These are phyloP conservation scores for Trichechus manatus DNA, from an alignment of 2,113 vertebrate genomes.

Conservation along the genomic window DNA sequence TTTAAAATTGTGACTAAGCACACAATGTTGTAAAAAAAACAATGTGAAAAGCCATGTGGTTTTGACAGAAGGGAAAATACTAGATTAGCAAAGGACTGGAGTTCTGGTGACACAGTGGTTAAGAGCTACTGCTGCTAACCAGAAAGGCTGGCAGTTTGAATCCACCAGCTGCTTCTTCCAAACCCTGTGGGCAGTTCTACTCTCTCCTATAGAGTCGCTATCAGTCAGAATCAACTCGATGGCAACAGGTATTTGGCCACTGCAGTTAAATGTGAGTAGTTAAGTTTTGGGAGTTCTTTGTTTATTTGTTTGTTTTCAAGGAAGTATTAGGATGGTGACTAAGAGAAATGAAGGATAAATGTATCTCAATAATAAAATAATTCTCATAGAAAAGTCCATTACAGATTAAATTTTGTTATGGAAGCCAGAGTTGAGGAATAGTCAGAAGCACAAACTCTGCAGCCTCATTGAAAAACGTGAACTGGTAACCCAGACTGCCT, in stretches of 20 bases:
- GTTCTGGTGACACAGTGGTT: no score
- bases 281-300: not conserved
- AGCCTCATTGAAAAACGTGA: not conserved
- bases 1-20: not conserved
- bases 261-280: not conserved
- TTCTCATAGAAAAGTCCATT: not conserved
- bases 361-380: not conserved
- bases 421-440: accelerated
- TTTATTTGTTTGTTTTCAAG: not conserved
- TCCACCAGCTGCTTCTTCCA: no score
- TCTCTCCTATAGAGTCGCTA: no score
- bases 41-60: not conserved
- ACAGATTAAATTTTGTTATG: not conserved
- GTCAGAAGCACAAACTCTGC: not conserved
- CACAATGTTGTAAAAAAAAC: not conserved
- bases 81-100: not conserved
- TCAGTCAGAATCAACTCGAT: no score
- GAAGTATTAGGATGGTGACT: not conserved
- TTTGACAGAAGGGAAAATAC: not conserved
- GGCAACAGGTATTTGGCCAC: no score
- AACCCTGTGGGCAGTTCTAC: no score
- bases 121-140: no score
- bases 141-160: no score
- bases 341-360: not conserved
- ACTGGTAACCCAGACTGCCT: not conserved